Percentiles rank a stretch among this genome's conserved stretches.
These are phyloP conservation scores for Chromoteleia sp. DNA, from an alignment of 2,888 invertebrate genomes.

Conservation along the genomic window DNA sequence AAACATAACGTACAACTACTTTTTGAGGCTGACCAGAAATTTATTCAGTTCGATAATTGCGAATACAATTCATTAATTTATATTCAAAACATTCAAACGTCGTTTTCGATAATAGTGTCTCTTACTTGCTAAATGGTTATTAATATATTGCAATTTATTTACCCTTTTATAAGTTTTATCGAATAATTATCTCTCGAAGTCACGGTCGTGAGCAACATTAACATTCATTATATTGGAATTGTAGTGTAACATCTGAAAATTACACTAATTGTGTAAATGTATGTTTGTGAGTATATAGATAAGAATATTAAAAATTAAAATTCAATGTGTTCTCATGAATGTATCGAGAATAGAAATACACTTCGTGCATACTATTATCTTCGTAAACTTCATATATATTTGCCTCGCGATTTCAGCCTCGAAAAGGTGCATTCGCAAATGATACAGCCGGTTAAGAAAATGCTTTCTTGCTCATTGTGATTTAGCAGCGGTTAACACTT, in stretches of 20 bases:
- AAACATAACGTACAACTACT: slow-evolving; percentile 53
- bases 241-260: background rate
- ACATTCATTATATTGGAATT: background rate
- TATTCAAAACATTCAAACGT: too few relatives aligned
- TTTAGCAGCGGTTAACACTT: slow-evolving; percentile 38
- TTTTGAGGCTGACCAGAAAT: slow-evolving; percentile 42
- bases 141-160: background rate
- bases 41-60: background rate
- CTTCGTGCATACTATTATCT: slow-evolving; percentile 31
- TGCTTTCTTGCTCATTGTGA: slow-evolving; percentile 53
- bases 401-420: slow-evolving; percentile 57
- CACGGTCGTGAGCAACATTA: background rate
- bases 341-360: slow-evolving; percentile 31
- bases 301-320: slow-evolving; percentile 73
- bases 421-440: slow-evolving; percentile 51
- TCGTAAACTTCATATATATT: slow-evolving; percentile 35
- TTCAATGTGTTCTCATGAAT: slow-evolving; percentile 74
- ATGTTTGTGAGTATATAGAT: slow-evolving; percentile 71
- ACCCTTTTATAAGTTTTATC: background rate
- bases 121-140: background rate
- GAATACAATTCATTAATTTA: background rate
- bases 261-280: slow-evolving; percentile 10
- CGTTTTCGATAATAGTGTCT: too few relatives aligned
- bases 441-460: slow-evolving; percentile 10
- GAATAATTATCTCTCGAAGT: background rate